Percentiles rank a stretch among this genome's conserved stretches.
Conservation (phyloP, 2,113 vertebrate species). For the Octodon degus region DNA sequence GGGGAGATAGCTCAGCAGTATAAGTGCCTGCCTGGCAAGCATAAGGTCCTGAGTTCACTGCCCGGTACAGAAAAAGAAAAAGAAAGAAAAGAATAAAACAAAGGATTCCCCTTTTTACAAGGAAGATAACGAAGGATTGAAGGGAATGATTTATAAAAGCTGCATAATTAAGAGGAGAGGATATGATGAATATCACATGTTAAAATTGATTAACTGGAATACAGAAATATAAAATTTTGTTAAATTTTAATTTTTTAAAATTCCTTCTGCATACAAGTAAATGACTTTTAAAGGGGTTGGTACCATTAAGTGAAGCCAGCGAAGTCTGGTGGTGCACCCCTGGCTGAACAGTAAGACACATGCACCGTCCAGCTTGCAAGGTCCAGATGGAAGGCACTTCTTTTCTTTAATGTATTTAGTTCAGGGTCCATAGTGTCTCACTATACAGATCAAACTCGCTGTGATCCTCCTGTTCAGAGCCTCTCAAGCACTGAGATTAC, state of each 20-base stretch:
- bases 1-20: no score
- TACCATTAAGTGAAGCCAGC: not conserved
- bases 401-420: no score
- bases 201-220: not conserved
- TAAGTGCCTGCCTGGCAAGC: no score
- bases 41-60: no score
- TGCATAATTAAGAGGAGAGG: not conserved
- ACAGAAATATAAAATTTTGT: not conserved
- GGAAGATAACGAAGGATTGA: not conserved
- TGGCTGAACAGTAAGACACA: not conserved
- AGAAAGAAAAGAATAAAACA: no score
- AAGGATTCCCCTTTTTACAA: not conserved
- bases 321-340: fast-evolving
- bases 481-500: no score
- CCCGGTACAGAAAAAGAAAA: no score
- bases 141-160: not conserved
- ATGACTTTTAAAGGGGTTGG: not conserved
- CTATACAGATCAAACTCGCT: no score
- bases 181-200: not conserved
- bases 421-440: no score
- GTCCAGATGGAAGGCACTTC: not conserved
- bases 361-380: not conserved
- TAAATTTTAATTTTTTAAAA: not conserved
- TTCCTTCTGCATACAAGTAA: not conserved
- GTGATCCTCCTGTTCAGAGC: no score